Evolutionary conservation across 2,113 vertebrate genomes (phyloP), one percentile per base, ranked within the genome.

Genomic region (Oncorhynchus keta): DNA sequence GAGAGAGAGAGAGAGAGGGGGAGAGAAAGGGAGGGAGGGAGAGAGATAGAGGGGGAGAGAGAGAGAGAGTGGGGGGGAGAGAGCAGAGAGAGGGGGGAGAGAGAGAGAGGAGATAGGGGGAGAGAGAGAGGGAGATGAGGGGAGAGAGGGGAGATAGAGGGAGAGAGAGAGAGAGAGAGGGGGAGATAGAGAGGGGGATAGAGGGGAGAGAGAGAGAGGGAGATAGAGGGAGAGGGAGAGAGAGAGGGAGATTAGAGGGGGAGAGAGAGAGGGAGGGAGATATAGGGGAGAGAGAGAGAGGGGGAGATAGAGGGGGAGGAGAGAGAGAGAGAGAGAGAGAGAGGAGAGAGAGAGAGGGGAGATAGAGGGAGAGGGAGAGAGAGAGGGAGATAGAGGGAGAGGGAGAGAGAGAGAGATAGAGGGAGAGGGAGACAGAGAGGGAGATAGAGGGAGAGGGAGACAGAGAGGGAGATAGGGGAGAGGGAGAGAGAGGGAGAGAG

Each of bases 11-110:
- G 32, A 0, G 5, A 32, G 32, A 32, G 5, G 5, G 5, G 1
- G 5, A 1, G 32, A 5, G 1, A 5, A 5, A 1, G 1, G 5
- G 1, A 5, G 5, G 0, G 32, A 5, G 5, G 5, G 32, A 5
- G 0, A 32, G 32, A 32, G 5, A 5, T 5, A 5, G 5, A 32
- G 30, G 0, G 5, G 5, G 30, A 32, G 0, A 1, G 5, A 1
- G 5, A 0, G 5, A 5, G 5, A 32, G 2, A 28, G 28, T 0
- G 30, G 1, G 5, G 1, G 1, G 1, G 30, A 5, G 35, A 35
- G n/a, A n/a, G n/a, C 6, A 8, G 35, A 1, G 6, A 6, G 6
- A 35, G 32, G 26, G 2, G 26, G 1, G 26, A 8, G 20, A 14
- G 14, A 61, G 3, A 5, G 4, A 4, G 70, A 12, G 48, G 13